Conservation (phyloP, 92 coral and sea anemone genomes). For the Porites rus region DNA sequence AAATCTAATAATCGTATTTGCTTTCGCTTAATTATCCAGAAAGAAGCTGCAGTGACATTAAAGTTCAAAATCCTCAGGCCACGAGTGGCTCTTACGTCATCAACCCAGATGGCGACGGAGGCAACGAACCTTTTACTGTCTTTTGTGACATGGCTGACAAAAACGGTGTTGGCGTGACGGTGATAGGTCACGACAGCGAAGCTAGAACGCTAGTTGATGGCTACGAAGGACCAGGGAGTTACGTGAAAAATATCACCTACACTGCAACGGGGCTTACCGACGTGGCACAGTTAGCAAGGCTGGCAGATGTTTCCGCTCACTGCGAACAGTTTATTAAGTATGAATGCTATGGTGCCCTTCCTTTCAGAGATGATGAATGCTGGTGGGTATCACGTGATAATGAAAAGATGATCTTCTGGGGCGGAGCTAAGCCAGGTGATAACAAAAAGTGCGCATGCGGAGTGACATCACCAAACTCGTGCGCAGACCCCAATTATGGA, state of each 20-base stretch:
- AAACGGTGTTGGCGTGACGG: background rate
- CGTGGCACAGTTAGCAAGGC: background rate
- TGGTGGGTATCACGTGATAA: background rate
- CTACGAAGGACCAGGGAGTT: background rate
- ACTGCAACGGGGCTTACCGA: background rate
- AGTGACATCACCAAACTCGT: background rate
- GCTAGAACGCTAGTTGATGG: background rate
- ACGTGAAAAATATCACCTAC: background rate
- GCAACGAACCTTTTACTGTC: background rate
- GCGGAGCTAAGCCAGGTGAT: background rate
- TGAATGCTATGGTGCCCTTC: background rate
- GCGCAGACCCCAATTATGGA: background rate
- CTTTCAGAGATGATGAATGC: background rate
- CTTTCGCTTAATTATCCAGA: background rate
- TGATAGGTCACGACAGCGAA: background rate
- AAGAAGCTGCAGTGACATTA: background rate
- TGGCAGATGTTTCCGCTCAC: background rate
- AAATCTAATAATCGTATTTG: no score
- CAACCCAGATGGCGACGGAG: background rate
- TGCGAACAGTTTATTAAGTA: constrained; percentile 1
- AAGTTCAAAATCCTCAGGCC: background rate
- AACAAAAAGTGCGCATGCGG: background rate
- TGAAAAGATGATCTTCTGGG: background rate
- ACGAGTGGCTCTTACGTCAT: background rate
- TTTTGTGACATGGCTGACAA: background rate